Conservation (phyloP, 2,113 vertebrate species). For the Felis chaus region DNA sequence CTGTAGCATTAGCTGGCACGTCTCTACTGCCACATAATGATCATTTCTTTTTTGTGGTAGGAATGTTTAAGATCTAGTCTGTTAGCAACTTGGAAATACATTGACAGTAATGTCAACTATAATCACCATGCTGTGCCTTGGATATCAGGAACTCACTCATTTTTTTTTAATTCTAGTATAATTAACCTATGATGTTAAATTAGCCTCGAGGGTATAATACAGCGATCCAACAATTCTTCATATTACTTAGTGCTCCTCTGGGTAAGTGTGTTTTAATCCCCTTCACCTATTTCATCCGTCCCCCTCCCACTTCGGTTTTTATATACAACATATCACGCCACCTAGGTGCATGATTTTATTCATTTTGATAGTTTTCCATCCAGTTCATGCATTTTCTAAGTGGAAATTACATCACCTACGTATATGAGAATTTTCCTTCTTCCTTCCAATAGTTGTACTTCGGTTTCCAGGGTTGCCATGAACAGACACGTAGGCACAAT, state of each 20-base stretch:
- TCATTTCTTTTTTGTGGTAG: not conserved
- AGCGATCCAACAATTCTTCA: not conserved
- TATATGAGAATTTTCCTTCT: not conserved
- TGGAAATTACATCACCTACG: not conserved
- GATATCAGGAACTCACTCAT: not conserved
- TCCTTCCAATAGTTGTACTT: not conserved
- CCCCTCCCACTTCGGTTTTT: not conserved
- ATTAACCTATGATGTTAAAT: not conserved
- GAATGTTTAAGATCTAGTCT: not conserved
- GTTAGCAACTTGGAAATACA: not conserved
- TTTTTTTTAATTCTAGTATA: not conserved
- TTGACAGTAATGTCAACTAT: not conserved
- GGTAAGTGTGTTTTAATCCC: not conserved
- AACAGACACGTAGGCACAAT: not conserved
- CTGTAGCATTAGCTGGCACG: not conserved
- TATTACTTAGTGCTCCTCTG: not conserved
- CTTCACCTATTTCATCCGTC: not conserved
- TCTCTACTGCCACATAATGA: not conserved
- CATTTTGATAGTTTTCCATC: not conserved
- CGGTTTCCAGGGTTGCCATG: not conserved
- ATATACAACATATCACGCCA: not conserved
- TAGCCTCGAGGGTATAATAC: not conserved
- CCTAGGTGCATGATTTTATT: not conserved
- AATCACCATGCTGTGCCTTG: not conserved
- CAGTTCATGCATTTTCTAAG: not conserved